A percentile compares a stretch with the other conserved stretches of the same genome.
phyloP scores from a whole-genome alignment of 2,888 invertebrate species.

The Acanthopleura granulata region DNA sequence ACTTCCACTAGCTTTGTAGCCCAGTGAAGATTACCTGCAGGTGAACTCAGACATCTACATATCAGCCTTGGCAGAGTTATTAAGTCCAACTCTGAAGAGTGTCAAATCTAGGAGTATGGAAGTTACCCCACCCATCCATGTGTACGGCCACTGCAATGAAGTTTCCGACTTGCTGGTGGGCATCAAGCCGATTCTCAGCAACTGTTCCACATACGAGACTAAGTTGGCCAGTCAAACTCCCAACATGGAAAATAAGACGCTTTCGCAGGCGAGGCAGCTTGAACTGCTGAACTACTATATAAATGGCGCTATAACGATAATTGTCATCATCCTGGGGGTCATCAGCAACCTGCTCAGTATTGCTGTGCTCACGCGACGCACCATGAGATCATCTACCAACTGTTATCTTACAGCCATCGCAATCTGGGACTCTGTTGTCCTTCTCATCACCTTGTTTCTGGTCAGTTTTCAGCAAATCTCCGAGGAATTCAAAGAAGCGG shows the following conservation, averaged over 20 bases:
- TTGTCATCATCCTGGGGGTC: slow-evolving; percentile 75
- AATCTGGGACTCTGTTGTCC: slow-evolving; percentile 66
- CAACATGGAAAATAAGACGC: neutral
- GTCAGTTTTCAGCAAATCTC: slow-evolving; percentile 57
- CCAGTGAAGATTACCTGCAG: too few species aligned
- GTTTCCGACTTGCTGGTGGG: neutral
- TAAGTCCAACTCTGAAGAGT: too few species aligned
- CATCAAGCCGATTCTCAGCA: neutral
- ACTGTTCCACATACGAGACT: neutral
- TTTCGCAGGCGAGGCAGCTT: neutral
- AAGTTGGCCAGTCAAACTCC: neutral
- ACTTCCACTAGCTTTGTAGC: too few species aligned
- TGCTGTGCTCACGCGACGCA: slow-evolving; percentile 74
- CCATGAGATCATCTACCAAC: slow-evolving; percentile 83
- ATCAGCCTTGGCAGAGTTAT: too few species aligned
- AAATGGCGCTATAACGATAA: slow-evolving; percentile 55
- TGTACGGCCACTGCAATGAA: neutral
- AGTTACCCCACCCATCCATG: neutral
- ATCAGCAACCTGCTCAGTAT: slow-evolving; percentile 77
- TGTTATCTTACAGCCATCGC: slow-evolving; percentile 66
- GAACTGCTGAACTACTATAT: slow-evolving; percentile 39
- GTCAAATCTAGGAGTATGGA: neutral
- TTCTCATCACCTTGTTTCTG: slow-evolving; percentile 58
- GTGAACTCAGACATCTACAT: too few species aligned
- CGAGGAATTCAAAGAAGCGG: slow-evolving; percentile 37